Percentiles rank a stretch among this genome's conserved stretches.
phyloP scores from a whole-genome alignment of 2,797 vertebrate species.

The Taenioides sp. region DNA sequence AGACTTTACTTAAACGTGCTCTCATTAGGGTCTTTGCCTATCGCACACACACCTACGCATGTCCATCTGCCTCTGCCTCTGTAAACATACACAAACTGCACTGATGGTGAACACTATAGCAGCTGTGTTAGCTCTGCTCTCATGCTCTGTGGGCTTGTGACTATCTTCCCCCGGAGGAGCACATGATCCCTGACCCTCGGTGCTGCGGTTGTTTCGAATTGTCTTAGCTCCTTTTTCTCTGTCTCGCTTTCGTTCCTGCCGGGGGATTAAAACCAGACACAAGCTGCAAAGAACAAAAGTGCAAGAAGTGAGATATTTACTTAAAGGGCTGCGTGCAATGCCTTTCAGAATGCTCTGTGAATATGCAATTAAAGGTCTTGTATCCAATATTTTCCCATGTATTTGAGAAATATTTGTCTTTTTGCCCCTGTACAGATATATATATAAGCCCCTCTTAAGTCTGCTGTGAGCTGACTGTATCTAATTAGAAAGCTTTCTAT shows the following conservation, averaged over 20 bases:
- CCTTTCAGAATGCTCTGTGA: conserved; percentile 43
- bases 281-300: conserved; percentile 31
- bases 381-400: background rate
- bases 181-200: conserved; percentile 64
- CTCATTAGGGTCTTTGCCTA: conserved; percentile 32
- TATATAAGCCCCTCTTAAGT: no score
- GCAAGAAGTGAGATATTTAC: conserved; percentile 28
- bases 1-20: conserved; percentile 20
- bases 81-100: conserved; percentile 11
- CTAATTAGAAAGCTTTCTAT: no score
- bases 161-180: conserved; percentile 55
- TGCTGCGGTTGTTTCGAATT: conserved; percentile 57
- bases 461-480: no score
- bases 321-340: conserved; percentile 29
- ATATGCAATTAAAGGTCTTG: conserved; percentile 27
- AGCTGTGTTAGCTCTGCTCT: conserved; percentile 59
- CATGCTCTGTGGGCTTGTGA: conserved; percentile 26
- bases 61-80: conserved; percentile 27
- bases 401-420: no score
- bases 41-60: conserved; percentile 32
- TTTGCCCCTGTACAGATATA: no score
- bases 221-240: conserved; percentile 43
- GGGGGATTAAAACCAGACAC: conserved; percentile 58
- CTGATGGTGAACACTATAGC: conserved; percentile 20
- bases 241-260: conserved; percentile 43